A percentile compares a stretch with the other conserved stretches of the same genome.
Evolutionary conservation across 1,140 invertebrate species (phyloP).

Genomic region (Prorops nasuta): DNA sequence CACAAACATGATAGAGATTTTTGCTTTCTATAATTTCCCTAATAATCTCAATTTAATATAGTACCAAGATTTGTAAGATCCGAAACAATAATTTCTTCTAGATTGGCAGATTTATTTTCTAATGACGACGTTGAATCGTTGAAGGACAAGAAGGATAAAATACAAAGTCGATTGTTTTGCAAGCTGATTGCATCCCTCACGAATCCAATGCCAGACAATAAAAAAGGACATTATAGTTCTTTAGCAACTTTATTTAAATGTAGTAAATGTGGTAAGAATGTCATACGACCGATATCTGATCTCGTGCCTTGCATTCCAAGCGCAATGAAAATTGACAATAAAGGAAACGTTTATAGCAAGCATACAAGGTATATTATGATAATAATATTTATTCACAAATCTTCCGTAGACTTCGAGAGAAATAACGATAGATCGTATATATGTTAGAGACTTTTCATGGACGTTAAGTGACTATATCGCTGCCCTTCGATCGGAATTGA

Average conservation of each 20-base stretch:
- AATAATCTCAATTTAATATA: no score
- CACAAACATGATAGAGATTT: no score
- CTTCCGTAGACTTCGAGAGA: conserved; percentile 16
- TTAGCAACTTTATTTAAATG: conserved; percentile 74
- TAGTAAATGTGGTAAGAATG: conserved; percentile 62
- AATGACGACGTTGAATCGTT: conserved; percentile 76
- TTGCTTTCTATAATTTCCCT: no score
- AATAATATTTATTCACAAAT: not conserved
- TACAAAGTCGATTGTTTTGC: conserved; percentile 78
- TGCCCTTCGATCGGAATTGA: conserved; percentile 72
- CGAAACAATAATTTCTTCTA: conserved; percentile 38
- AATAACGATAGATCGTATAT: conserved; percentile 12
- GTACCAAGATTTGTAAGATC: no score
- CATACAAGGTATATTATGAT: conserved; percentile 62
- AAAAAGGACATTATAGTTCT: conserved; percentile 75
- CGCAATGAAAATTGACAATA: conserved; percentile 68
- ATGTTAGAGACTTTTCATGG: conserved; percentile 72
- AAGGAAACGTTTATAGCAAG: conserved; percentile 67
- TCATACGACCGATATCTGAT: conserved; percentile 63
- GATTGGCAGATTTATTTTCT: conserved; percentile 76
- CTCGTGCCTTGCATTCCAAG: conserved; percentile 66
- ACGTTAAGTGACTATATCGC: conserved; percentile 80
- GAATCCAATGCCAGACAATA: conserved; percentile 68
- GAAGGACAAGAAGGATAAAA: conserved; percentile 78
- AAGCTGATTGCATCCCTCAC: conserved; percentile 76